These are phyloP conservation scores for Pogonus chalceus DNA, from an alignment of 1,140 invertebrate genomes.

Conservation along the genomic window DNA sequence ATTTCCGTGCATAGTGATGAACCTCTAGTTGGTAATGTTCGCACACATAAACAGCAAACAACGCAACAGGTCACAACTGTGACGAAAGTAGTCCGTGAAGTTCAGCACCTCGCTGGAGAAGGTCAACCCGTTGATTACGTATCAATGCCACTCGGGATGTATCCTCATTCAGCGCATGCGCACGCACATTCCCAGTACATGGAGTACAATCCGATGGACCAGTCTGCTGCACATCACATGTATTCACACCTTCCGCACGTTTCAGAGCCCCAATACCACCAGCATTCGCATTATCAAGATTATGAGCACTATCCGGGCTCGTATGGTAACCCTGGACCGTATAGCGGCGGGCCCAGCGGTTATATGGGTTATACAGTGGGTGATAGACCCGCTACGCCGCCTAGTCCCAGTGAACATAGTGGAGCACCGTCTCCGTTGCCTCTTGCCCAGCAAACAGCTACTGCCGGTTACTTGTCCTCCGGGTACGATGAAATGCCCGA, in stretches of 20 bases:
- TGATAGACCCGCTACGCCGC: constrained; percentile 46
- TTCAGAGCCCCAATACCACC: constrained; percentile 28
- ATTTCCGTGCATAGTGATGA: constrained; percentile 39
- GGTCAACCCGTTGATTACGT: constrained; percentile 41
- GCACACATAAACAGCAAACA: constrained; percentile 39
- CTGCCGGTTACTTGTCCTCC: constrained; percentile 30
- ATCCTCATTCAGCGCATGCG: constrained; percentile 26
- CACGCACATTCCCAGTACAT: constrained; percentile 29
- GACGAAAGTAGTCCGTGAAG: constrained; percentile 46
- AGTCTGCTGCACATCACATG: constrained; percentile 33
- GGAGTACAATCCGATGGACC: constrained; percentile 33
- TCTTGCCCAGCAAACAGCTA: constrained; percentile 30
- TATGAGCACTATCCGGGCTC: constrained; percentile 48
- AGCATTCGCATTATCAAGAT: constrained; percentile 42
- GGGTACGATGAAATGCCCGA: constrained; percentile 51
- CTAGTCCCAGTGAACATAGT: constrained; percentile 47
- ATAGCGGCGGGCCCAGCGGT: constrained; percentile 26
- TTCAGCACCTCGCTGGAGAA: constrained; percentile 43
- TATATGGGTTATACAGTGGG: constrained; percentile 36
- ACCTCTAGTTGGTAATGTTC: constrained; percentile 27
- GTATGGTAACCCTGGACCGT: constrained; percentile 26
- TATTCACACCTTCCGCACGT: constrained; percentile 22
- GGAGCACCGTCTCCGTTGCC: constrained; percentile 48
- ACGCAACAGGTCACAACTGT: constrained; percentile 44
- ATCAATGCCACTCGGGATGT: constrained; percentile 31